These are phyloP conservation scores for Microctenopoma stevenorrisi DNA, from an alignment of 2,797 vertebrate genomes.

Conservation along the genomic window DNA sequence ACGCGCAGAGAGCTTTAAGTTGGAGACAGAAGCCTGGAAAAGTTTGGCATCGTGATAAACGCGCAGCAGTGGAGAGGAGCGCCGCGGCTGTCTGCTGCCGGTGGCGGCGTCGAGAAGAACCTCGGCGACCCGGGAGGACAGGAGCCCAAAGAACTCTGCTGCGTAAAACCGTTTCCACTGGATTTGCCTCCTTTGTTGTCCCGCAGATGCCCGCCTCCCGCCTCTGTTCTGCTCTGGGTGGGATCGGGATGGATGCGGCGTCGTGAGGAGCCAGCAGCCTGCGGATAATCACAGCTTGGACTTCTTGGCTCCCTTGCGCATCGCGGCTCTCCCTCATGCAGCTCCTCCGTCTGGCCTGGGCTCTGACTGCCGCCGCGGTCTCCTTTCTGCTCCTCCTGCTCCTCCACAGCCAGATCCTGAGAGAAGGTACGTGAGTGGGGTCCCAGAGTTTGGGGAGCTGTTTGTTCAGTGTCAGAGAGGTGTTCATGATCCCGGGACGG, in stretches of 20 bases:
- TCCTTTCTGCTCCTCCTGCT: conserved; percentile 90
- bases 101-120: conserved; percentile 16
- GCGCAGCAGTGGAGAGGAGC: conserved; percentile 36
- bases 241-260: conserved; percentile 55
- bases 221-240: conserved; percentile 31
- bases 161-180: not conserved
- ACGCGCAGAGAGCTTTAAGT: conserved; percentile 45
- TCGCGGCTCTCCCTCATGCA: conserved; percentile 84
- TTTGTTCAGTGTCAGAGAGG: not conserved
- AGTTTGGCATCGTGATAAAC: conserved; percentile 3
- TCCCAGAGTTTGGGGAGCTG: not conserved
- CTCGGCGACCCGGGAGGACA: conserved; percentile 4
- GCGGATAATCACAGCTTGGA: conserved; percentile 79
- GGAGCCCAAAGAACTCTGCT: not conserved
- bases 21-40: conserved; percentile 19
- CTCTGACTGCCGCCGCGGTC: conserved; percentile 89
- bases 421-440: conserved; percentile 88
- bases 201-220: conserved; percentile 41
- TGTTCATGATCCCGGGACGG: no score
- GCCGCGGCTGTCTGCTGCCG: conserved; percentile 12
- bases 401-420: conserved; percentile 89
- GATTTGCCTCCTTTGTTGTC: conserved; percentile 21
- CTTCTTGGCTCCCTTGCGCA: conserved; percentile 48
- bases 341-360: conserved; percentile 91
- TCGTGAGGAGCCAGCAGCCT: conserved; percentile 64